phyloP scores from a whole-genome alignment of 2,888 invertebrate species.

The Lepidonotus clava region DNA sequence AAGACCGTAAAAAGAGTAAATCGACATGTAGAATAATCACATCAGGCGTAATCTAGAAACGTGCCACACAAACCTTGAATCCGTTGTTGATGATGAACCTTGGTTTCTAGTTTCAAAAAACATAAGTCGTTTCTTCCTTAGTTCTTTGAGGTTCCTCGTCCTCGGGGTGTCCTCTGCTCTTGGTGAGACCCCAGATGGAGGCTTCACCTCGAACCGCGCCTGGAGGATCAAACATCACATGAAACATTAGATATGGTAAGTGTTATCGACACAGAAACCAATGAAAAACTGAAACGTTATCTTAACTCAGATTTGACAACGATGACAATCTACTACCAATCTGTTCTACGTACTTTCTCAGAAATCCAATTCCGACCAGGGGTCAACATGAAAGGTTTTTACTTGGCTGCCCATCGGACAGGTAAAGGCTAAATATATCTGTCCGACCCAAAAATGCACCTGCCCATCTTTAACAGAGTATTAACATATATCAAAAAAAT shows the following conservation, averaged over 20 bases:
- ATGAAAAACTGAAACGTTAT: background rate
- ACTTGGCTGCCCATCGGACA: too few species aligned
- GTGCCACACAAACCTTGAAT: conserved; percentile 22
- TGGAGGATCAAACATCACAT: background rate
- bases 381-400: too few species aligned
- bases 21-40: too few species aligned
- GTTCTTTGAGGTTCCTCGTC: conserved; percentile 54
- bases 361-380: too few species aligned
- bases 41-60: too few species aligned
- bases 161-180: conserved; percentile 55
- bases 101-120: conserved; percentile 40
- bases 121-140: conserved; percentile 45
- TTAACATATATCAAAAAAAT: too few species aligned
- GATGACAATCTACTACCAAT: background rate
- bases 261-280: background rate
- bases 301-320: background rate
- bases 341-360: background rate
- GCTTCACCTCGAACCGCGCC: conserved; percentile 15
- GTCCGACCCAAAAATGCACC: too few species aligned
- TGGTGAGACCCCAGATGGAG: conserved; percentile 46
- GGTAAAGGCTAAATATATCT: too few species aligned
- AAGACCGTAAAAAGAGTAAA: too few species aligned
- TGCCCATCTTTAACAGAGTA: too few species aligned
- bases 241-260: background rate
- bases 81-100: background rate